Evolutionary conservation across 2,797 vertebrate genomes (phyloP).

Genomic region (Margarornis squamiger): DNA sequence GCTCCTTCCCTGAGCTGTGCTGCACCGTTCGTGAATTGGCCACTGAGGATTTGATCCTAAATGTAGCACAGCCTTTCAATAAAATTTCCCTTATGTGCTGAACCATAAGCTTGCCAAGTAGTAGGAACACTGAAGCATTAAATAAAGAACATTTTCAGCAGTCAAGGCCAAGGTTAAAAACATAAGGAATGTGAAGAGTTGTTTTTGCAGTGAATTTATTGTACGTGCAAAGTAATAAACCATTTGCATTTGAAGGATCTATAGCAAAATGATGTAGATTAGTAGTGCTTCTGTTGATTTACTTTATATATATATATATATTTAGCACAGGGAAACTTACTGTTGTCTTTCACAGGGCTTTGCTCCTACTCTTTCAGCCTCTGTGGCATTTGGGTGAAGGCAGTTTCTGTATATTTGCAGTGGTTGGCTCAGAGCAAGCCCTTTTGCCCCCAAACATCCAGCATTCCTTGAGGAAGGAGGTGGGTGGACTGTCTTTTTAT

Average conservation of each 20-base stretch:
- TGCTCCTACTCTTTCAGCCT: neutral
- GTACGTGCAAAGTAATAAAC: conserved; percentile 15
- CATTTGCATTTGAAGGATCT: conserved; percentile 46
- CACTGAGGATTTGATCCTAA: conserved; percentile 30
- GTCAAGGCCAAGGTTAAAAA: conserved; percentile 57
- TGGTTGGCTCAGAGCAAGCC: neutral
- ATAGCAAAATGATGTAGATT: conserved; percentile 16
- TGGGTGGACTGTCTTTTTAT: neutral
- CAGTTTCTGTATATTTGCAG: neutral
- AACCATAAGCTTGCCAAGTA: conserved; percentile 48
- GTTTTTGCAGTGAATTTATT: conserved; percentile 52
- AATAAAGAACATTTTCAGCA: conserved; percentile 62
- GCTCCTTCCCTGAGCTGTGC: neutral
- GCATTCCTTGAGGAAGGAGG: neutral
- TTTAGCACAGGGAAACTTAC: neutral
- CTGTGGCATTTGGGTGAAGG: neutral
- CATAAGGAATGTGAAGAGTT: conserved; percentile 33
- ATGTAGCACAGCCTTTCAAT: conserved; percentile 40
- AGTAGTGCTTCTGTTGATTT: neutral
- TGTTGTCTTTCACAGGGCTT: neutral
- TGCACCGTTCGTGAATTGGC: neutral
- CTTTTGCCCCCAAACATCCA: neutral
- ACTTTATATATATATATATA: neutral
- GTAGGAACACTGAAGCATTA: conserved; percentile 42
- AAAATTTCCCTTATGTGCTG: conserved; percentile 16